These are phyloP conservation scores for Drosophila mercatorum DNA, from an alignment of 2,888 invertebrate species.

Conservation along the genomic window DNA sequence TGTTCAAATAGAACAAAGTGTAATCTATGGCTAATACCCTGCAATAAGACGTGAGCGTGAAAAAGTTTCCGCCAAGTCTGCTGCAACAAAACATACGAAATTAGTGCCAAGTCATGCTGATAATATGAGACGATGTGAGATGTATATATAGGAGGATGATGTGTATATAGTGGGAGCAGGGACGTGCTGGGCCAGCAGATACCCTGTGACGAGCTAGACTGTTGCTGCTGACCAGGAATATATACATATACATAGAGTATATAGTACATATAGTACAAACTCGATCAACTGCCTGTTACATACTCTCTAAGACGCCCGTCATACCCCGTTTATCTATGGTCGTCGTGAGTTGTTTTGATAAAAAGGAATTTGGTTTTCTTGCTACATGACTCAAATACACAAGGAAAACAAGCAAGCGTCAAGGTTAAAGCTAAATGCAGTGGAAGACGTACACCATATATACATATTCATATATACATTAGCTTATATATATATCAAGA, in stretches of 20 bases:
- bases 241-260: too few species aligned
- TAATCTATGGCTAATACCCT: constrained; percentile 63
- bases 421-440: constrained; percentile 18
- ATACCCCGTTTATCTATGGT: background rate
- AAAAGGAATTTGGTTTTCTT: constrained; percentile 22
- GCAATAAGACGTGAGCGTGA: constrained; percentile 34
- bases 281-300: background rate
- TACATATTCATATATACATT: background rate
- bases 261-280: too few species aligned
- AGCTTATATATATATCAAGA: background rate
- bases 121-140: constrained; percentile 44
- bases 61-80: constrained; percentile 72
- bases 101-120: constrained; percentile 62
- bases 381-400: constrained; percentile 58
- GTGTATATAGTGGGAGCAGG: background rate
- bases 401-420: constrained; percentile 31
- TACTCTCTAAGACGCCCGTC: background rate
- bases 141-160: background rate
- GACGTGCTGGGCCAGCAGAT: background rate
- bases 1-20: constrained; percentile 11
- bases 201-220: background rate
- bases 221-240: background rate
- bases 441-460: background rate
- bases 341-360: constrained; percentile 9
- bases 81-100: constrained; percentile 26